Evolutionary conservation across 2,797 vertebrate species (phyloP), one percentile per base, ranked within the genome.

Genomic region (Pyrocephalus nanus): DNA sequence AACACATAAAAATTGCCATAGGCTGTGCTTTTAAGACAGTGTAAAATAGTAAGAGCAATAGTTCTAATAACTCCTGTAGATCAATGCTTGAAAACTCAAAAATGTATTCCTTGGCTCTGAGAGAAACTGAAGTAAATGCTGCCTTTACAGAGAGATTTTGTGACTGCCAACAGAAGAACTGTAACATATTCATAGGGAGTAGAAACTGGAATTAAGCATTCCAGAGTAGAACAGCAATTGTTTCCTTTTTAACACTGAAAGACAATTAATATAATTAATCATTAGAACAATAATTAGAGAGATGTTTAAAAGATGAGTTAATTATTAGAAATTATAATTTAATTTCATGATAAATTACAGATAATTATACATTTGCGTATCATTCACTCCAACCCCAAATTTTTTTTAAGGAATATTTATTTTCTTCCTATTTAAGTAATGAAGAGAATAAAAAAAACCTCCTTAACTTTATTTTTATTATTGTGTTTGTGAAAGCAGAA

Each of bases 71-170:
- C 85, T 96, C 65, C 91, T 92, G 72, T 86, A 96, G 95, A 93
- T 96, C 92, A 96, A 8, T 96, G 92, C 91, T 88, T 94, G 96
- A 94, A 97, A 97, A 97, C 84, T 94, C 77, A 93, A 95, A 88
- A 94, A 96, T 95, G 90, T 97, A 86, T 97, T 97, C 82, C 92
- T 97, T 98, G 97, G 97, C 97, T 97, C 89, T 92, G 83, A 94
- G 83, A 82, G 88, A 95, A 92, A 76, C 90, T 90, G 88, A 86
- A 96, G 78, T 97, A 97, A 98, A 97, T 96, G 86, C 80, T 87
- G 91, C 96, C 96, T 98, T 98, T 97, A 94, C 96, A 64, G 66
- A 84, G 84, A 92, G 48, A 94, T 97, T 93, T 83, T 92, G 61
- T 87, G 79, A 90, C 93, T 96, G 94, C 96, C 96, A 96, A 22